A percentile compares a stretch with the other conserved stretches of the same genome.
Evolutionary conservation across 2,797 vertebrate species (phyloP).

Genomic region (Hypotaenidia okinawae): DNA sequence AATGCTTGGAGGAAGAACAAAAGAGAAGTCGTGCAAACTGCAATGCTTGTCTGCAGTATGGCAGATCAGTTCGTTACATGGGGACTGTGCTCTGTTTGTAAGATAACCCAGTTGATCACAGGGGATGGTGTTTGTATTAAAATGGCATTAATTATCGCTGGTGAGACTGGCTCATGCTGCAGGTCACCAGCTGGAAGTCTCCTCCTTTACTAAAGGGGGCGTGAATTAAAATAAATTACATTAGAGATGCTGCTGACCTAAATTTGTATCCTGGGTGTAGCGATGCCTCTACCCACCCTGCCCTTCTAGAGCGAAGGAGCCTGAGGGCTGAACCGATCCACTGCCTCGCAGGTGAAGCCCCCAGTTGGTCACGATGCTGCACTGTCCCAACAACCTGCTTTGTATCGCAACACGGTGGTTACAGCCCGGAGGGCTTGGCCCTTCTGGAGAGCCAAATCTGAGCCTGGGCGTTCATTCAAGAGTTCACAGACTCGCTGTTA

Average conservation of each 20-base stretch:
- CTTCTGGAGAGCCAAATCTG: not conserved
- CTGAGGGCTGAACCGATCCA: accelerated
- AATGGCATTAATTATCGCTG: not conserved
- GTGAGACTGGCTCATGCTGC: not conserved
- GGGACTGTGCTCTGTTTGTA: not conserved
- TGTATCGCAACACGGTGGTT: accelerated
- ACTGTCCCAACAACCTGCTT: not conserved
- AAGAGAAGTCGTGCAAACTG: not conserved
- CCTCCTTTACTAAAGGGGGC: not conserved
- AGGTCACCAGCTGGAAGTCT: not conserved
- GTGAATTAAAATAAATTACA: not conserved
- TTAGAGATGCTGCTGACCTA: not conserved
- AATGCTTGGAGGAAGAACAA: not conserved
- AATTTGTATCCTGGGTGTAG: not conserved
- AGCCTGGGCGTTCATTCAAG: not conserved
- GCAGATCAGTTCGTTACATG: not conserved
- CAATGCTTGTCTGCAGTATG: not conserved
- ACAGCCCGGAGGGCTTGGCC: not conserved
- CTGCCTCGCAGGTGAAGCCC: not conserved
- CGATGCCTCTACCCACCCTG: not conserved
- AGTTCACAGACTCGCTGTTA: not conserved
- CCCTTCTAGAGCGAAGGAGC: not conserved
- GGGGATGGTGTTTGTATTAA: not conserved
- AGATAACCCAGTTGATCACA: not conserved
- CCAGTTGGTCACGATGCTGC: accelerated